phyloP scores from a whole-genome alignment of 2,113 vertebrate species.

The Anolis carolinensis region DNA sequence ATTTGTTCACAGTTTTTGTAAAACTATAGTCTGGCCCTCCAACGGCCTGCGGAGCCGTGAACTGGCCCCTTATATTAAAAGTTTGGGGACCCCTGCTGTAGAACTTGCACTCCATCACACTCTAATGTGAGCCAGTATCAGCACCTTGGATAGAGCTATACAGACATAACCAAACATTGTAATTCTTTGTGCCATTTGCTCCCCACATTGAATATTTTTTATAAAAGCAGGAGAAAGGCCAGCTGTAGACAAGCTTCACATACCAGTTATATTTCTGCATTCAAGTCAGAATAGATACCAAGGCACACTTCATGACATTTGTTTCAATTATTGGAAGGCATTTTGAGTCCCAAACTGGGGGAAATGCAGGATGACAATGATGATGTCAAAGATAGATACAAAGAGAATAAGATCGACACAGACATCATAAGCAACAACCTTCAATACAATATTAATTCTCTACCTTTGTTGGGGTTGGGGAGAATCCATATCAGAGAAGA shows the following conservation, averaged over 20 bases:
- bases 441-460: not conserved
- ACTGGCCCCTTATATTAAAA: no score
- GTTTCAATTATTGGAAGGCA: no score
- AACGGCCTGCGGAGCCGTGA: no score
- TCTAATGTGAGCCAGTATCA: not conserved
- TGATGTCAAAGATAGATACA: not conserved
- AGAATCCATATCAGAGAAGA: not conserved
- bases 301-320: no score
- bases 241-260: not conserved
- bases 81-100: no score
- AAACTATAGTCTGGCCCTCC: no score
- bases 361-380: no score
- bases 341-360: no score
- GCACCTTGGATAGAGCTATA: not conserved
- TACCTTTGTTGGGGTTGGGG: not conserved
- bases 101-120: not conserved
- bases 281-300: not conserved
- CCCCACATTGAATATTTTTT: not conserved
- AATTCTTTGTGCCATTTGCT: not conserved
- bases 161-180: not conserved
- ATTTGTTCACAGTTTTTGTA: no score
- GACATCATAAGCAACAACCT: not conserved
- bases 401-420: not conserved
- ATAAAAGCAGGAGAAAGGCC: not conserved
- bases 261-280: not conserved